Evolutionary conservation across 2,797 vertebrate genomes (phyloP), one percentile per base, ranked within the genome.

Genomic region (Fundulus diaphanus): DNA sequence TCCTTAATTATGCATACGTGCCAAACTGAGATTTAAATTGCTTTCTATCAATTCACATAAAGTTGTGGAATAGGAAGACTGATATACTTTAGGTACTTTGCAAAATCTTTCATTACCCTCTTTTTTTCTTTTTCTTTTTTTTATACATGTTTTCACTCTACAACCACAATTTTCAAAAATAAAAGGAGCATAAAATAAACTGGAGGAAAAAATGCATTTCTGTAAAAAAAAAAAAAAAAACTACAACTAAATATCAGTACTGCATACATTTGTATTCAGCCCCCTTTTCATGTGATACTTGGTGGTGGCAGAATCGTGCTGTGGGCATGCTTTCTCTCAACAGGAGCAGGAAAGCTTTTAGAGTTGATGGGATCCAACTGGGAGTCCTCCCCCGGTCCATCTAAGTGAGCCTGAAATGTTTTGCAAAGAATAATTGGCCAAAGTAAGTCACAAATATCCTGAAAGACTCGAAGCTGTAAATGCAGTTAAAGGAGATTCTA

Each of bases 1-100:
- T 29, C 44, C 1, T 72, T 80, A 59, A 78, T 79, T 71, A 33
- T 13, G 27, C 66, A 68, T 31, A 35, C 54, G 59, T 57, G 61
- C 71, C 65, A 69, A 67, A 22, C 20, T 54, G 42, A 73, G 61
- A 79, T 63, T 63, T 24, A 20, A 63, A 22, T 20, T 5, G 20
- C 59, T 63, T 63, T 63, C 20, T 33, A 65, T 68, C 24, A 49
- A 57, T n/a, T 22, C 22, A 31, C 57, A 20, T 20, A 24, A 44
- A 44, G 71, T 33, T 12, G n/a, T 57, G 56, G 42, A 7, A 69
- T 7, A 31, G 1, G 20, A 52, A 49, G 61, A 72, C 74, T 29
- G 40, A 31, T 70, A n/a, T n/a, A n/a, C 42, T 49, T 63, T 27
- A 61, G 59, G 15, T 22, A 65, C 18, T 35, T 8, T 11, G 8